Evolutionary conservation across 1,140 invertebrate genomes (phyloP).

Genomic region (Drosophila lacertosa): DNA sequence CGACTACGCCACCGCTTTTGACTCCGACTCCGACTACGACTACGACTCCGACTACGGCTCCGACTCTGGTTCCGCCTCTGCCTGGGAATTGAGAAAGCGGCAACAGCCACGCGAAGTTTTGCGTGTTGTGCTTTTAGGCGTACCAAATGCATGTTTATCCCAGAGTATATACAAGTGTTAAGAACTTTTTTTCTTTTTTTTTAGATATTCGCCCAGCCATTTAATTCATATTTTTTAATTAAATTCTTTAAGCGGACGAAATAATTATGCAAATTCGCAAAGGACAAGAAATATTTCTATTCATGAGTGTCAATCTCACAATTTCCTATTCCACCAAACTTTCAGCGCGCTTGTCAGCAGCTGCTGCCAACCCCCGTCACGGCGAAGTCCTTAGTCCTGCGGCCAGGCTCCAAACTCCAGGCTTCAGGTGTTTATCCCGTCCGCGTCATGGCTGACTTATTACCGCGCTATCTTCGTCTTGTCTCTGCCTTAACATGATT

Average conservation of each 20-base stretch:
- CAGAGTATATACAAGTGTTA: slow-evolving; percentile 28
- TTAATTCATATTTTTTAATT: slow-evolving; percentile 54
- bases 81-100: slow-evolving; percentile 9
- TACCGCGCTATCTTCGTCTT: slow-evolving; percentile 51
- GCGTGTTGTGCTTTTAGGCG: slow-evolving; percentile 42
- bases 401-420: too few relatives aligned
- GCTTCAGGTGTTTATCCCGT: slow-evolving; percentile 51
- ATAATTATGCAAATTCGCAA: slow-evolving; percentile 68
- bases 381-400: neutral
- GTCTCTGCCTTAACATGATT: slow-evolving; percentile 51
- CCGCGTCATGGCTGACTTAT: slow-evolving; percentile 48
- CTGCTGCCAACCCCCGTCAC: slow-evolving; percentile 45
- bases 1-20: slow-evolving; percentile 60
- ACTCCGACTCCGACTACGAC: slow-evolving; percentile 43
- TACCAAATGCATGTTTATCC: slow-evolving; percentile 19
- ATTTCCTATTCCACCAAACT: slow-evolving; percentile 35
- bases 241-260: slow-evolving; percentile 59
- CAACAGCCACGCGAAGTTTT: slow-evolving; percentile 39
- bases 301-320: slow-evolving; percentile 51
- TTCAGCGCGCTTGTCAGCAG: slow-evolving; percentile 31
- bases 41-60: slow-evolving; percentile 3
- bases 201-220: slow-evolving; percentile 22
- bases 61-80: slow-evolving; percentile 16
- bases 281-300: slow-evolving; percentile 53
- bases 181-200: slow-evolving; percentile 61